Conservation (phyloP, 1,140 invertebrate genomes). For the Penaeus chinensis region DNA sequence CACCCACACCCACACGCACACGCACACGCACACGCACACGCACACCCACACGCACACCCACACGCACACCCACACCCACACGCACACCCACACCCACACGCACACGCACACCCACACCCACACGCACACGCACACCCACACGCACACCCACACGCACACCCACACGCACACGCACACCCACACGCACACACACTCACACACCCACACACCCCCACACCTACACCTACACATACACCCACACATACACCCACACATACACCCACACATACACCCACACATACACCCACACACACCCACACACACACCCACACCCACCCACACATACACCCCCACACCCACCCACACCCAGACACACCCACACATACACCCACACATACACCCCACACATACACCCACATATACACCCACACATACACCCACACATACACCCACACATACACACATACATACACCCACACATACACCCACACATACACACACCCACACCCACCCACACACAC, state of each 20-base stretch:
- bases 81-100: no score
- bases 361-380: not conserved
- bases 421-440: slow-evolving; percentile 1
- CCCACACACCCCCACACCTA: not conserved
- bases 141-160: not conserved
- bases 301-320: not conserved
- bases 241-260: not conserved
- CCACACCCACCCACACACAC: not conserved
- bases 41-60: no score
- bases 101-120: not conserved
- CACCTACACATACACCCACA: not conserved
- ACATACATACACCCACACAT: slow-evolving; percentile 5
- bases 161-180: not conserved
- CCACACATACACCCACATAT: not conserved
- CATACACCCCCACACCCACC: not conserved
- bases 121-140: no score
- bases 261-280: not conserved
- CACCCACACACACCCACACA: not conserved
- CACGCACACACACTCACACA: not conserved
- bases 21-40: no score
- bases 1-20: no score
- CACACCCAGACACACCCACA: not conserved
- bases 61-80: no score
- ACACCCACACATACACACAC: not conserved
- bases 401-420: not conserved